Evolutionary conservation across 2,797 vertebrate genomes (phyloP).

Genomic region (Argentina silus): DNA sequence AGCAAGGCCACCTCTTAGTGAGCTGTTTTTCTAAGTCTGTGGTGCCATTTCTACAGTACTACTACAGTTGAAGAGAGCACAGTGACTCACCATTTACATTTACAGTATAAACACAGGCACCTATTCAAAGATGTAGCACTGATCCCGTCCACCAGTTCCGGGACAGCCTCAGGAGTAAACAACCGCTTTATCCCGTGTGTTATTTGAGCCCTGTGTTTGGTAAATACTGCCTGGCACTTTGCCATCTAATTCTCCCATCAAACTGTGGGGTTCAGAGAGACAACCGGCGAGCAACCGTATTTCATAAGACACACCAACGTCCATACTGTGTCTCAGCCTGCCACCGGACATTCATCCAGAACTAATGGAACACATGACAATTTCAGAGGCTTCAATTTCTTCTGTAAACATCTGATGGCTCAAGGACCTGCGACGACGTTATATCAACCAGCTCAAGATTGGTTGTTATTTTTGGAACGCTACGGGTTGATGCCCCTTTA

Average conservation of each 20-base stretch:
- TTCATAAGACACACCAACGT: constrained; percentile 18
- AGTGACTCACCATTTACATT: neutral
- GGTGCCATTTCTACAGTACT: neutral
- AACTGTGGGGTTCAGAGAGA: neutral
- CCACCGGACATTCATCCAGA: constrained; percentile 4
- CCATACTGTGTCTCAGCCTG: neutral
- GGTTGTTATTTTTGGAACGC: constrained; percentile 30
- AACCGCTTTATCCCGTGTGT: too few species aligned
- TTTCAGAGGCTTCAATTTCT: constrained; percentile 62
- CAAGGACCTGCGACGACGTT: constrained; percentile 15
- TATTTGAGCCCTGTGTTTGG: neutral
- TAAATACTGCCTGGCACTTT: neutral
- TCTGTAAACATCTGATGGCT: constrained; percentile 51
- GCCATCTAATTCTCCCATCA: constrained; percentile 23
- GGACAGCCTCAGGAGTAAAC: too few species aligned
- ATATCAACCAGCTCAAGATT: constrained; percentile 17
- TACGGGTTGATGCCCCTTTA: constrained; percentile 40
- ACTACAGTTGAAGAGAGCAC: neutral
- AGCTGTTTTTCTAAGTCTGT: neutral
- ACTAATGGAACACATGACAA: constrained; percentile 48
- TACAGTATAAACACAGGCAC: neutral
- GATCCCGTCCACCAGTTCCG: too few species aligned
- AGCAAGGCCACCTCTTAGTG: neutral
- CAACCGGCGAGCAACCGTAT: constrained; percentile 7
- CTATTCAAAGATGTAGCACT: too few species aligned